Evolutionary conservation across 2,888 invertebrate genomes (phyloP).

Genomic region (Acronicta alni): DNA sequence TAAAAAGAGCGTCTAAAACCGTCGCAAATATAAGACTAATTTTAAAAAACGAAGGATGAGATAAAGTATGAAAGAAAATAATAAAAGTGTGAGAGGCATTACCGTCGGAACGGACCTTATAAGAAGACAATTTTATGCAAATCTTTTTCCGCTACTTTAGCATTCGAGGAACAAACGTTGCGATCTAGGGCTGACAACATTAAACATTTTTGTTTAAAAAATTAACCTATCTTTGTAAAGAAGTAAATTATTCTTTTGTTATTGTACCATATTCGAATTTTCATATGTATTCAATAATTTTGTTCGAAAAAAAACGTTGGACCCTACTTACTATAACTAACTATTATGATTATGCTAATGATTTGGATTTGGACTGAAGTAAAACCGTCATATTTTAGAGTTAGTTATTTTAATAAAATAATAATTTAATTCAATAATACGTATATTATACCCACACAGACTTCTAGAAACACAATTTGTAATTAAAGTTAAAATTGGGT

Average conservation of each 20-base stretch:
- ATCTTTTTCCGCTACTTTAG: constrained; percentile 86
- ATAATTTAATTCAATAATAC: not conserved
- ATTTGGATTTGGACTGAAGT: too few relatives aligned
- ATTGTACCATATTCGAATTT: too few relatives aligned
- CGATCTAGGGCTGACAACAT: constrained; percentile 64
- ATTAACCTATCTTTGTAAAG: not conserved
- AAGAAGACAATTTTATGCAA: constrained; percentile 87
- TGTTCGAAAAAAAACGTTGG: too few relatives aligned
- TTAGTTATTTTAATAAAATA: too few relatives aligned
- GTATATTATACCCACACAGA: not conserved
- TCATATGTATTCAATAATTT: too few relatives aligned
- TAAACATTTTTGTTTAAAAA: not conserved
- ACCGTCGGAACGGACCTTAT: constrained; percentile 69
- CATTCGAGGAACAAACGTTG: constrained; percentile 78
- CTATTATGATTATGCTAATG: too few relatives aligned
- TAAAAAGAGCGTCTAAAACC: constrained; percentile 36
- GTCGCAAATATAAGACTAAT: constrained; percentile 53
- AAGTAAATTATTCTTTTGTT: too few relatives aligned
- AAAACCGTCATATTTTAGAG: too few relatives aligned
- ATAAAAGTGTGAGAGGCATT: constrained; percentile 62
- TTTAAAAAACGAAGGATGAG: constrained; percentile 51
- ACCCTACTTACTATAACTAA: too few relatives aligned
- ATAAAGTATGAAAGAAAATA: constrained; percentile 59
- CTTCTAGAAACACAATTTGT: constrained; percentile 30
- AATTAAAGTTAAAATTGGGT: constrained; percentile 37